A percentile compares a stretch with the other conserved stretches of the same genome.
Evolutionary conservation across 2,113 vertebrate genomes (phyloP).

Genomic region (Festucalex cinctus): DNA sequence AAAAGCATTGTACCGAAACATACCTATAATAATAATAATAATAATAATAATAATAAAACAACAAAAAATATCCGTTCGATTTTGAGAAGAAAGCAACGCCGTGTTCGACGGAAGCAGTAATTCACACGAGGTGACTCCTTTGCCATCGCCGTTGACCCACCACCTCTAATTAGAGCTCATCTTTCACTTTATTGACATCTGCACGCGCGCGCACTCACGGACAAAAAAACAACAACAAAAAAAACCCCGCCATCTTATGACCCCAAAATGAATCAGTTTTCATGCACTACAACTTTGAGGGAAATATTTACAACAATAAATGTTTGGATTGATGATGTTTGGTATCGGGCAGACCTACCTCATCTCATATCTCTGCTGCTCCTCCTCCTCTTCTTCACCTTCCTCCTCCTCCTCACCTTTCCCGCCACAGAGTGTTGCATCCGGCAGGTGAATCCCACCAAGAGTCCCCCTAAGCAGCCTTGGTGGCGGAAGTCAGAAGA

Average conservation of each 20-base stretch:
- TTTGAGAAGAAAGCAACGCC: neutral
- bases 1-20: neutral
- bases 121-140: conserved; percentile 64
- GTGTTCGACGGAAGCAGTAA: conserved; percentile 50
- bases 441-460: conserved; percentile 6
- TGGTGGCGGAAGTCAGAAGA: conserved; percentile 9
- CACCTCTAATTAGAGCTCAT: conserved; percentile 73
- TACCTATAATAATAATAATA: too few relatives aligned
- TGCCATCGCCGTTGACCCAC: conserved; percentile 63
- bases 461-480: conserved; percentile 5
- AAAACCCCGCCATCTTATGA: neutral
- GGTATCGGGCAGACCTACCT: conserved; percentile 45
- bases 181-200: conserved; percentile 70
- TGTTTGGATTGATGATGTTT: too few relatives aligned
- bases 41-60: too few relatives aligned
- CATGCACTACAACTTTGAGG: neutral
- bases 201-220: conserved; percentile 50
- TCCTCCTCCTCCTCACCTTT: conserved; percentile 19
- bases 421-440: conserved; percentile 4
- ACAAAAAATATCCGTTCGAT: neutral
- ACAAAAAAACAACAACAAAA: too few relatives aligned
- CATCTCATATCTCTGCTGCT: conserved; percentile 22
- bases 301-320: neutral
- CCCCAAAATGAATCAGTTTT: neutral
- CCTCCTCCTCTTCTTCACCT: conserved; percentile 17